Evolutionary conservation across 2,888 invertebrate genomes (phyloP).

Genomic region (Esperia sulphurella): DNA sequence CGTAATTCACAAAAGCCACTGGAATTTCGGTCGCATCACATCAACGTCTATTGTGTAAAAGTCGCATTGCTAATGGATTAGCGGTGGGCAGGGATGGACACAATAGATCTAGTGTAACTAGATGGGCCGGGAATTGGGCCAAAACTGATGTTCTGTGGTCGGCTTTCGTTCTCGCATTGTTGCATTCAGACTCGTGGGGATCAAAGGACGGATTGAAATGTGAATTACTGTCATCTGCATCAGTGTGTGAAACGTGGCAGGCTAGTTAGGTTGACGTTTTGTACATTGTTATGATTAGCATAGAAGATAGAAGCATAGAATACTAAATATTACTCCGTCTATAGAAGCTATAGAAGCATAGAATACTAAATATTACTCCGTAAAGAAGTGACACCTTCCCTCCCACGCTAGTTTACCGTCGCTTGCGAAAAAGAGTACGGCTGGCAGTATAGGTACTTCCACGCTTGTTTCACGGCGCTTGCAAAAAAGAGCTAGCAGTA

Average conservation of each 20-base stretch:
- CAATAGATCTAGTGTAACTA: slow-evolving; percentile 29
- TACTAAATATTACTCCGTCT: no score
- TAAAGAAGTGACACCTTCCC: no score
- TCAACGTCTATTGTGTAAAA: slow-evolving; percentile 56
- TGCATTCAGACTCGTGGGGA: slow-evolving; percentile 11
- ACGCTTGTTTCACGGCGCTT: no score
- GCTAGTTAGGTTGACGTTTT: slow-evolving; percentile 5
- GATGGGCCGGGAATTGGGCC: slow-evolving; percentile 40
- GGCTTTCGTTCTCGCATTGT: slow-evolving; percentile 27
- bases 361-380: no score
- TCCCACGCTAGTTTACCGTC: no score
- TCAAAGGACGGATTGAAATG: slow-evolving; percentile 2
- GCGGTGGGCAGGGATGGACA: slow-evolving; percentile 35
- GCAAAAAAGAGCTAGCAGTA: no score
- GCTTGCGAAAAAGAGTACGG: no score
- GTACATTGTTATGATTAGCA: no score
- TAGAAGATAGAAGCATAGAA: no score
- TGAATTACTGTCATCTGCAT: not conserved
- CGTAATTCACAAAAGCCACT: slow-evolving; percentile 26
- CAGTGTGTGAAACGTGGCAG: not conserved
- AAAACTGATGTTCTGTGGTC: slow-evolving; percentile 34
- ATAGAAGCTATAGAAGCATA: no score
- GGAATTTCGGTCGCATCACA: slow-evolving; percentile 28
- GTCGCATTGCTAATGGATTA: slow-evolving; percentile 71
- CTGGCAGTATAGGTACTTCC: no score